These are phyloP conservation scores for Hirtodrosophila alboralis DNA, from an alignment of 2,888 invertebrate species.

Conservation along the genomic window DNA sequence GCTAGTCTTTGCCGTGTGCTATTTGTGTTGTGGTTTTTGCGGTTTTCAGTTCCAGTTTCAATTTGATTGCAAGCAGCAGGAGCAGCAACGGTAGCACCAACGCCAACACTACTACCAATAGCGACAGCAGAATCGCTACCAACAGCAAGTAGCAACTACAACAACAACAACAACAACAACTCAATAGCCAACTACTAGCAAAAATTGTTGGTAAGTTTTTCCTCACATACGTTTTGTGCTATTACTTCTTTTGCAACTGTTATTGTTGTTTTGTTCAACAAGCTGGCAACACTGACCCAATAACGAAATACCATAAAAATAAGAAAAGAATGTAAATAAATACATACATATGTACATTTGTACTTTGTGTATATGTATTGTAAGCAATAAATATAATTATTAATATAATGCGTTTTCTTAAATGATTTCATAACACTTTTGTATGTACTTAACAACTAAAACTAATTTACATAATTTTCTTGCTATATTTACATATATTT, in stretches of 20 bases:
- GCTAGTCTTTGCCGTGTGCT: conserved; percentile 60
- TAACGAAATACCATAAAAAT: conserved; percentile 50
- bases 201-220: conserved; percentile 66
- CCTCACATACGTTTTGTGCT: conserved; percentile 65
- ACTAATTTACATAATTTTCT: background rate
- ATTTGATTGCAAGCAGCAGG: conserved; percentile 63
- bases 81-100: conserved; percentile 9
- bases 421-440: too few relatives aligned
- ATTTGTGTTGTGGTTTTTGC: conserved; percentile 76
- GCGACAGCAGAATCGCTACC: conserved; percentile 8
- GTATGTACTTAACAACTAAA: too few relatives aligned
- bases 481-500: too few relatives aligned
- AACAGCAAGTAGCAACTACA: conserved; percentile 3
- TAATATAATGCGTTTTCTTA: too few relatives aligned
- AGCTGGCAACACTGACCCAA: conserved; percentile 57
- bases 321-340: conserved; percentile 21
- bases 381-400: too few relatives aligned
- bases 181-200: conserved; percentile 20
- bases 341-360: background rate
- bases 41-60: conserved; percentile 70
- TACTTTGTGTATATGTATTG: background rate
- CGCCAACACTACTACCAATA: conserved; percentile 5
- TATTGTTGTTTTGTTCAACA: conserved; percentile 44
- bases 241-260: conserved; percentile 70
- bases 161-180: conserved; percentile 4